phyloP scores from a whole-genome alignment of 2,113 vertebrate species.

The Tylochromis polylepis region DNA sequence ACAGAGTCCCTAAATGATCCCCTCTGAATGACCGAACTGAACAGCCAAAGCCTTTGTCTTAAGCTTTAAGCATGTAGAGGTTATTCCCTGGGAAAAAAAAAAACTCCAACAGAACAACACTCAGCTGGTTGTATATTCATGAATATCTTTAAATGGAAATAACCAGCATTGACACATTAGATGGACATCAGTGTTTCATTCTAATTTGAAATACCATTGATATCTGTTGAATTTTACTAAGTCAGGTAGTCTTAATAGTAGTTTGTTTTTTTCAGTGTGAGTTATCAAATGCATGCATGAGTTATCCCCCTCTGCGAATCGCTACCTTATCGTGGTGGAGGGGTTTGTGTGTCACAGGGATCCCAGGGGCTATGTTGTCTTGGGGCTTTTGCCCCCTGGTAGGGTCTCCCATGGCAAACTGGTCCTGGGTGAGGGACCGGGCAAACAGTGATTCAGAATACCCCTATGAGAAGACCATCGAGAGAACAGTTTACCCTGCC shows the following conservation, averaged over 20 bases:
- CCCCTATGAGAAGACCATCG: too few relatives aligned
- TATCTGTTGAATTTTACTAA: not conserved
- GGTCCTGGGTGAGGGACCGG: too few relatives aligned
- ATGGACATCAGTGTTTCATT: not conserved
- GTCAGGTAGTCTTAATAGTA: not conserved
- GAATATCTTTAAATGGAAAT: not conserved
- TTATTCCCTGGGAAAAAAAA: conserved; percentile 1
- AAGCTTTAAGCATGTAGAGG: not conserved
- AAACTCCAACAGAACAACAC: not conserved
- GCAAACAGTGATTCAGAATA: too few relatives aligned
- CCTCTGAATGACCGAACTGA: not conserved
- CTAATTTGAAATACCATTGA: not conserved
- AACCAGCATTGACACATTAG: not conserved
- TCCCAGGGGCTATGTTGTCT: too few relatives aligned
- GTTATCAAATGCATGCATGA: too few relatives aligned
- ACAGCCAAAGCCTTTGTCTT: not conserved
- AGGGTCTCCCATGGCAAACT: too few relatives aligned
- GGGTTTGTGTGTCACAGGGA: too few relatives aligned
- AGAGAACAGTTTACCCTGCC: too few relatives aligned
- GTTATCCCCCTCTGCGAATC: too few relatives aligned
- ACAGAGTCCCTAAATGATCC: not conserved
- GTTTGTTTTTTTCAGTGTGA: not conserved
- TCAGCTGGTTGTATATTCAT: conserved; percentile 5
- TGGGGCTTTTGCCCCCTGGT: too few relatives aligned
- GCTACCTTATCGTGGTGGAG: too few relatives aligned